phyloP scores from a whole-genome alignment of 2,797 vertebrate species.

The Hydrophis major region DNA sequence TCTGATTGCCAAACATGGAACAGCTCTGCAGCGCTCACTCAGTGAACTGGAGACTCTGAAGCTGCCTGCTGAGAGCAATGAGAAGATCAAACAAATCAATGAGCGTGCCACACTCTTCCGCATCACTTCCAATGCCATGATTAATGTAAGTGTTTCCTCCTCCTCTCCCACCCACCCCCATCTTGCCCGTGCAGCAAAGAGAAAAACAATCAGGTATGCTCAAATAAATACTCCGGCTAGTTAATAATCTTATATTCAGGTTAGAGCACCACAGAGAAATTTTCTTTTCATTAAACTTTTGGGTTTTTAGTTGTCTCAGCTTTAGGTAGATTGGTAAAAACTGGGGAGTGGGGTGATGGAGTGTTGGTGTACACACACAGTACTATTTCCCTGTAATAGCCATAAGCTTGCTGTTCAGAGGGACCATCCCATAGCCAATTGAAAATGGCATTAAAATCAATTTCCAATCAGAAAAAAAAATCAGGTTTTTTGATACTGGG shows the following conservation, averaged over 20 bases:
- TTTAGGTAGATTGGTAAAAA: neutral
- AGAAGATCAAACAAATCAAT: slow-evolving; percentile 94
- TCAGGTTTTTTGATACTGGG: neutral
- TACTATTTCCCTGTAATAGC: neutral
- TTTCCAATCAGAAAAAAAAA: neutral
- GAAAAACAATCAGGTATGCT: neutral
- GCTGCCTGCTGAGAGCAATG: slow-evolving; percentile 80
- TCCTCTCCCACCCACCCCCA: too few relatives aligned
- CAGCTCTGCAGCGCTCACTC: slow-evolving; percentile 92
- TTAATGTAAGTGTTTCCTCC: slow-evolving; percentile 80
- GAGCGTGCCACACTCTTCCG: slow-evolving; percentile 93
- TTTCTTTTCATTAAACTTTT: neutral
- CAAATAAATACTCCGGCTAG: neutral
- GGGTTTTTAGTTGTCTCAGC: neutral
- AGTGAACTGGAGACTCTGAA: slow-evolving; percentile 90
- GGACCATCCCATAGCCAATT: neutral
- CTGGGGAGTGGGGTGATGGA: neutral
- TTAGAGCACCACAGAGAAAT: neutral
- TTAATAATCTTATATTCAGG: too few relatives aligned
- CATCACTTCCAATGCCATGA: slow-evolving; percentile 98
- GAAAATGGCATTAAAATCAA: neutral
- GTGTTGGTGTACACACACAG: neutral
- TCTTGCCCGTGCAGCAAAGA: neutral
- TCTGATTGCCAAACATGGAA: slow-evolving; percentile 95
- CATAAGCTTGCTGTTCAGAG: too few relatives aligned